A percentile compares a stretch with the other conserved stretches of the same genome.
These are phyloP conservation scores for Sisyra nigra DNA, from an alignment of 2,888 invertebrate genomes.

Conservation along the genomic window DNA sequence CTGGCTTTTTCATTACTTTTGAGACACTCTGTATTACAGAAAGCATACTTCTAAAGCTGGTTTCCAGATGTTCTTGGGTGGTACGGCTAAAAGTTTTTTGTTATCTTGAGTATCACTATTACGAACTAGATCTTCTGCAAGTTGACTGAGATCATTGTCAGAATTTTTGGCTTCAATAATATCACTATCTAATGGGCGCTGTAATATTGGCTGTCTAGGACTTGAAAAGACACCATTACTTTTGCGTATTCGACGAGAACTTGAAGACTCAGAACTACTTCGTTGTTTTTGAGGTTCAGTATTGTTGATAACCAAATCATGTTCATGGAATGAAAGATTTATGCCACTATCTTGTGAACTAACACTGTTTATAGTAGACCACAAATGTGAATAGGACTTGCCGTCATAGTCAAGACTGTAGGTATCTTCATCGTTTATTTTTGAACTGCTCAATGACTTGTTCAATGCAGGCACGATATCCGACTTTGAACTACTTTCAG, in stretches of 20 bases:
- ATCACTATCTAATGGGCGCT: constrained; percentile 7
- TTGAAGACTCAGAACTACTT: constrained; percentile 23
- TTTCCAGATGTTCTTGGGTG: constrained; percentile 69
- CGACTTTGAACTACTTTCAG: constrained; percentile 19
- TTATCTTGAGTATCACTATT: background rate
- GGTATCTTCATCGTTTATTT: constrained; percentile 40
- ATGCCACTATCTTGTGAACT: constrained; percentile 68
- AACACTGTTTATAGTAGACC: constrained; percentile 49
- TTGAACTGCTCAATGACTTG: constrained; percentile 37
- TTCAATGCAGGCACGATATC: constrained; percentile 25
- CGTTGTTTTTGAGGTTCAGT: constrained; percentile 16
- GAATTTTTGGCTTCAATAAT: constrained; percentile 4
- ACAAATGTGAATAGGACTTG: constrained; percentile 37
- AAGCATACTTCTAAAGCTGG: constrained; percentile 57
- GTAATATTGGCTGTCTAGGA: constrained; percentile 4
- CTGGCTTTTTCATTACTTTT: no score
- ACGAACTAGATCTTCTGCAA: background rate
- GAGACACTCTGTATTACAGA: no score
- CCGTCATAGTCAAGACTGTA: constrained; percentile 29
- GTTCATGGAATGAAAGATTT: constrained; percentile 55
- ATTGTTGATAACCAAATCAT: constrained; percentile 26
- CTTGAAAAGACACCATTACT: constrained; percentile 12
- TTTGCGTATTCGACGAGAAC: constrained; percentile 18
- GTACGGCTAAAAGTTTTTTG: constrained; percentile 49
- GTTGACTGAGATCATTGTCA: background rate